phyloP scores from a whole-genome alignment of 2,113 vertebrate species.

The Spea multiplicata region DNA sequence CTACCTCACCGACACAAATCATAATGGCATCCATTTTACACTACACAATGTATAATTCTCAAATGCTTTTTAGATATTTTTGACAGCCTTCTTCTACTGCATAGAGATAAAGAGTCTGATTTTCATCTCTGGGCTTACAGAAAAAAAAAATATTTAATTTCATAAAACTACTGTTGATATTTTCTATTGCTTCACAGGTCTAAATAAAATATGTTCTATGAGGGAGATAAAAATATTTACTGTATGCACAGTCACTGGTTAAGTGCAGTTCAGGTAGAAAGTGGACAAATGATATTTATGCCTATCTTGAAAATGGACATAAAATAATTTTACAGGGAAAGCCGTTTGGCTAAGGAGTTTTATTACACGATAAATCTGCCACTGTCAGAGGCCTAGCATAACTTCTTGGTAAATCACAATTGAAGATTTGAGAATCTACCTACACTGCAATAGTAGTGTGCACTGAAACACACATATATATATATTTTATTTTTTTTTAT shows the following conservation, averaged over 20 bases:
- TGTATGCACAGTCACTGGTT: neutral
- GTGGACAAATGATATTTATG: slow-evolving; percentile 12
- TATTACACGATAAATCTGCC: slow-evolving; percentile 27
- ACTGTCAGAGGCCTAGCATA: slow-evolving; percentile 2
- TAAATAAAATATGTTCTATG: neutral
- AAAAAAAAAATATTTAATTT: neutral
- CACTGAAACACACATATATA: too few species aligned
- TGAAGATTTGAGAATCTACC: neutral
- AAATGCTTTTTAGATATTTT: too few species aligned
- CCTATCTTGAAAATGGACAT: slow-evolving; percentile 3
- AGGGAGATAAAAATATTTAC: slow-evolving; percentile 12
- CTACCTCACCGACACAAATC: too few species aligned
- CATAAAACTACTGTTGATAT: slow-evolving; percentile 10
- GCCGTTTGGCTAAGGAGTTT: slow-evolving; percentile 8
- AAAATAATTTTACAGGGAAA: slow-evolving; percentile 5
- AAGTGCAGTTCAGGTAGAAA: slow-evolving; percentile 9
- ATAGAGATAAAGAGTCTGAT: neutral
- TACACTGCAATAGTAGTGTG: neutral
- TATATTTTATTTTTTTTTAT: too few species aligned
- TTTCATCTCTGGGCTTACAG: neutral
- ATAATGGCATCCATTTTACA: too few species aligned
- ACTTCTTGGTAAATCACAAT: neutral
- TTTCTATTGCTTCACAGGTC: neutral
- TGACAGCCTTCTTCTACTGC: neutral
- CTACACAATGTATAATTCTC: too few species aligned